Percentiles rank a stretch among this genome's conserved stretches.
Conservation (phyloP, 2,888 invertebrate genomes). For the Anoncus sp. region DNA sequence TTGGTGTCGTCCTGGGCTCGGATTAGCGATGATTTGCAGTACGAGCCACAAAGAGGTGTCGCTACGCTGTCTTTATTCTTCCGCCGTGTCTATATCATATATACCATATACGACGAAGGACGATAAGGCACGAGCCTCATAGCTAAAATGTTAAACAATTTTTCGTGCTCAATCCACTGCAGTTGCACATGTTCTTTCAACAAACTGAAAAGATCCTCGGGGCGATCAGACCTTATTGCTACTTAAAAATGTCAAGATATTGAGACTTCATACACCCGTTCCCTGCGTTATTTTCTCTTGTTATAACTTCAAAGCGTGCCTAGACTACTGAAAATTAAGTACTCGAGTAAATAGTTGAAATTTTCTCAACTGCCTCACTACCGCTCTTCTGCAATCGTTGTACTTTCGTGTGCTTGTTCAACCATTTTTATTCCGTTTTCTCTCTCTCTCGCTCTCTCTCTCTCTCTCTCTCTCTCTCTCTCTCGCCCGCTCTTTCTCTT, state of each 20-base stretch:
- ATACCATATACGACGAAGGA: constrained; percentile 3
- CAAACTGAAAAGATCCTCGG: constrained; percentile 18
- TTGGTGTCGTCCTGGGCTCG: not conserved
- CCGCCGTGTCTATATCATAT: constrained; percentile 2
- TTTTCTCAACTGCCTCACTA: constrained; percentile 27
- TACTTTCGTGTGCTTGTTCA: constrained; percentile 30
- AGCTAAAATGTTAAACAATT: constrained; percentile 33
- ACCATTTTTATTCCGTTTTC: constrained; percentile 9
- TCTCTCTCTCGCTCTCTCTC: constrained; percentile 21
- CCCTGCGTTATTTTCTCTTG: not conserved
- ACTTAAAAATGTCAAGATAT: not conserved
- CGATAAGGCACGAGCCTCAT: constrained; percentile 52
- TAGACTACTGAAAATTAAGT: not conserved
- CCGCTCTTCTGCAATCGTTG: constrained; percentile 37
- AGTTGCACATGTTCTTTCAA: not conserved
- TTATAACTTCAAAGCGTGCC: not conserved
- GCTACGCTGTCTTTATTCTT: constrained; percentile 25
- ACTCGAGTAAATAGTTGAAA: not conserved
- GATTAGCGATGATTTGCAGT: constrained; percentile 45
- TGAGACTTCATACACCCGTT: not conserved
- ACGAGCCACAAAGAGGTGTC: constrained; percentile 26
- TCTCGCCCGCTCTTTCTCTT: not conserved
- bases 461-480: not conserved
- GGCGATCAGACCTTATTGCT: not conserved
- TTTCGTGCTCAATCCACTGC: constrained; percentile 5